Evolutionary conservation across 2,888 invertebrate species (phyloP), one percentile per base, ranked within the genome.

Genomic region (Eupithecia pulchellata): DNA sequence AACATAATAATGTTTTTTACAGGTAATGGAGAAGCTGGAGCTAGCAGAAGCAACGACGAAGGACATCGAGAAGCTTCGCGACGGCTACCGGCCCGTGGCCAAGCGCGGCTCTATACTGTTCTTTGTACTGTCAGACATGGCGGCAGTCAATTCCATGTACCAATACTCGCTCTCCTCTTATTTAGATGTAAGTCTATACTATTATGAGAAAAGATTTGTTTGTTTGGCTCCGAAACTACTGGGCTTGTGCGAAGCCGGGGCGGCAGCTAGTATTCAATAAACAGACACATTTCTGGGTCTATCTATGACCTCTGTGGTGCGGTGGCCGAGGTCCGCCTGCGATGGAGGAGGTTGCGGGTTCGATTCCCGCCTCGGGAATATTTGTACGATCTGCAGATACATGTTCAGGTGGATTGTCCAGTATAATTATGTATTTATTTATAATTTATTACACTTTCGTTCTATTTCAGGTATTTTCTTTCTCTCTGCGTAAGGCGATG

Each of bases 121-220:
- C 91, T 99, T 98, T 86, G 98, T 98, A 0, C 91, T 99, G 27
- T 96, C 98, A 0, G 98, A 98, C 84, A 97, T 99, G 98, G 97
- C 98, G 0, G 95, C 95, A 0, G 97, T 99, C 4, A 98, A 98
- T 88, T 91, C 96, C 47, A 99, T 99, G 98, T 99, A 99, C 85
- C 98, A 99, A 84, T 98, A 98, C 88, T 98, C 98, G 0, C 91
- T 99, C 69, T 96, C 95, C 1, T 96, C 98, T 0, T 99, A 98
- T 82, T 93, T 98, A 34, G 97, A 97, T 77, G 94, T 93, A 39
- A 89, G 91, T 88, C 11, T 39, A 39, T 39, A n/a, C n/a, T n/a
- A n/a, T n/a, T n/a, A n/a, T n/a, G 17, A 17, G 39, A 34, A 11
- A 34, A 9, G 13, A 36, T 36, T 36, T 13, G 34, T 39, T 30